Evolutionary conservation across 2,113 vertebrate species (phyloP).

Genomic region (rat (Rattus norvegicus)): DNA sequence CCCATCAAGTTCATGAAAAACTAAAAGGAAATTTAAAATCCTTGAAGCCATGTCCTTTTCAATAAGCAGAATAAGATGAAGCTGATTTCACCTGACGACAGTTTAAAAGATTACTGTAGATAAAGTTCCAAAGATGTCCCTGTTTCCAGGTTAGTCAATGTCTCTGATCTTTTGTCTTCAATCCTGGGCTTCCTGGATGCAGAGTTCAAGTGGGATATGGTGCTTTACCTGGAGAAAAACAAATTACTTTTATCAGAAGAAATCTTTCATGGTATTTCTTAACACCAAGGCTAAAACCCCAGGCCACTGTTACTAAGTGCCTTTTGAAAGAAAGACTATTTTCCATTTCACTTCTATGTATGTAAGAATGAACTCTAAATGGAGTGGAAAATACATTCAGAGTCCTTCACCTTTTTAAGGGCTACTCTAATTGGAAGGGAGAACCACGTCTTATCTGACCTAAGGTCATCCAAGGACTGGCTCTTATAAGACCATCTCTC

Average conservation of each 20-base stretch:
- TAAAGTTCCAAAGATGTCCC: constrained; percentile 60
- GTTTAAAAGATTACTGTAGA: constrained; percentile 47
- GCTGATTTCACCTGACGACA: constrained; percentile 32
- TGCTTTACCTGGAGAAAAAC: constrained; percentile 67
- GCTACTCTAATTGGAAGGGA: background rate
- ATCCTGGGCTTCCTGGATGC: constrained; percentile 36
- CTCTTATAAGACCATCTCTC: background rate
- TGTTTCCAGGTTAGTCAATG: constrained; percentile 41
- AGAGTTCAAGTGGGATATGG: constrained; percentile 39
- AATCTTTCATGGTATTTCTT: constrained; percentile 50
- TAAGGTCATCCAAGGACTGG: constrained; percentile 35
- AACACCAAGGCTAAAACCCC: constrained; percentile 13
- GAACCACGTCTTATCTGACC: constrained; percentile 13
- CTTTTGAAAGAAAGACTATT: constrained; percentile 34
- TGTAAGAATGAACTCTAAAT: background rate
- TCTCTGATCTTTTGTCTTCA: constrained; percentile 60
- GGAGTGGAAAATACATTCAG: background rate
- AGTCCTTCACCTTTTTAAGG: constrained; percentile 28
- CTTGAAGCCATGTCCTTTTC: constrained; percentile 73
- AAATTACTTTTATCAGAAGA: constrained; percentile 50
- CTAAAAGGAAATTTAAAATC: constrained; percentile 69
- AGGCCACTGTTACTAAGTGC: background rate
- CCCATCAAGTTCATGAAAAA: constrained; percentile 65
- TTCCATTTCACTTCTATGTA: constrained; percentile 5
- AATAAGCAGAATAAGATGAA: constrained; percentile 46